phyloP scores from a whole-genome alignment of 2,888 invertebrate species.

The Thyatira batis region DNA sequence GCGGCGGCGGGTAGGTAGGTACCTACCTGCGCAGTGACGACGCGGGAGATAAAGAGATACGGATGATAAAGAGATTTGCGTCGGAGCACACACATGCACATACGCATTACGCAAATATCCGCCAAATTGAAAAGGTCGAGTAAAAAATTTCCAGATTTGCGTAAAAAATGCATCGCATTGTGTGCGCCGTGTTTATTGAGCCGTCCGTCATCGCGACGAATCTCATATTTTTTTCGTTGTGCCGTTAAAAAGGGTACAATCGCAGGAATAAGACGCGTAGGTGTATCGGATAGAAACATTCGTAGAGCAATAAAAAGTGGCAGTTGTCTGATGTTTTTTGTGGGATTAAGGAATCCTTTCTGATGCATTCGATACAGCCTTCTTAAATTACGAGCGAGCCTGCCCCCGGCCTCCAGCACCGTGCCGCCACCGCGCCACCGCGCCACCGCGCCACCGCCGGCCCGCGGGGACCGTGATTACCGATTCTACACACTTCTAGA shows the following conservation, averaged over 20 bases:
- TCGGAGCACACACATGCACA: constrained; percentile 7
- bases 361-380: constrained; percentile 20
- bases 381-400: constrained; percentile 31
- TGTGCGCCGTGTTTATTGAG: constrained; percentile 15
- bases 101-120: constrained; percentile 45
- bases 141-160: constrained; percentile 24
- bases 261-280: constrained; percentile 37
- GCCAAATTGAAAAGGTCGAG: constrained; percentile 31
- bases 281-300: constrained; percentile 33
- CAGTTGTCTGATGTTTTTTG: constrained; percentile 54
- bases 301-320: constrained; percentile 42
- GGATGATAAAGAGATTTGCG: constrained; percentile 45
- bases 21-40: constrained; percentile 35
- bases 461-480: too few relatives aligned
- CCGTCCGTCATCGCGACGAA: constrained; percentile 38
- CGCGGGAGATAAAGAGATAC: constrained; percentile 22
- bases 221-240: constrained; percentile 35
- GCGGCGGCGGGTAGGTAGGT: constrained; percentile 25
- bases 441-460: too few relatives aligned
- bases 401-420: not conserved
- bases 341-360: constrained; percentile 27
- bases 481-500: too few relatives aligned
- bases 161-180: constrained; percentile 28
- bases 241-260: constrained; percentile 50
- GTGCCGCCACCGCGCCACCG: constrained; percentile 1